phyloP scores from a whole-genome alignment of 2,797 vertebrate genomes.

The Xenops minutus region DNA sequence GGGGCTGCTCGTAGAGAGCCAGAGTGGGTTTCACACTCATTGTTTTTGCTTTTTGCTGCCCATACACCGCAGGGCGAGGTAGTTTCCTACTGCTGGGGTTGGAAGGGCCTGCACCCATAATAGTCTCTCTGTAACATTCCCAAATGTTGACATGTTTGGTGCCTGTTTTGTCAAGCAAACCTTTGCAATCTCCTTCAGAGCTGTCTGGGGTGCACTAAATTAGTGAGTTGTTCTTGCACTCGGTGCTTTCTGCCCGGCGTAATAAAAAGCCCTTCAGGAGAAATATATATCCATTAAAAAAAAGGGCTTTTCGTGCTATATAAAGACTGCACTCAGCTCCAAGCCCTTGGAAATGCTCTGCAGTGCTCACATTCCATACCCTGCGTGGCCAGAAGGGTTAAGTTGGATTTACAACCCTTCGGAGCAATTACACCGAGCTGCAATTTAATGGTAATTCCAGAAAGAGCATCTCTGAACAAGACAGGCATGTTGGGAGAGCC shows the following conservation, averaged over 20 bases:
- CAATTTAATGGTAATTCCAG: slow-evolving; percentile 63
- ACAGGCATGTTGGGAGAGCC: slow-evolving; percentile 51
- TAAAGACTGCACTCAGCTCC: slow-evolving; percentile 10
- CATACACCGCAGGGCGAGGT: neutral
- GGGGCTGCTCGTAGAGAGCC: neutral
- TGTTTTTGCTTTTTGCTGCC: slow-evolving; percentile 32
- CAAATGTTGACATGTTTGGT: slow-evolving; percentile 46
- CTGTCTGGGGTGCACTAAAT: slow-evolving; percentile 39
- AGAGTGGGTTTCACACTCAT: slow-evolving; percentile 3
- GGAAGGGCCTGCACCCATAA: slow-evolving; percentile 22
- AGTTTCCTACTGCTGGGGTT: slow-evolving; percentile 26
- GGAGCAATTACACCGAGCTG: slow-evolving; percentile 21
- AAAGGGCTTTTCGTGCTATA: neutral
- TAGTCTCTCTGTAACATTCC: slow-evolving; percentile 14
- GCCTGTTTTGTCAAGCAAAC: slow-evolving; percentile 56
- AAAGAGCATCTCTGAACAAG: slow-evolving; percentile 52
- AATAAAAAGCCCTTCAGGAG: slow-evolving; percentile 56
- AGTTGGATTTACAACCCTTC: slow-evolving; percentile 28
- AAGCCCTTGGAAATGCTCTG: neutral
- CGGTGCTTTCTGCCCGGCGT: neutral
- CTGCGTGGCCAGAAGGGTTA: neutral
- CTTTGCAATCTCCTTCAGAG: slow-evolving; percentile 22
- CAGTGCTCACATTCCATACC: neutral
- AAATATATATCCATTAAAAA: neutral
- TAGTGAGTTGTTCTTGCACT: slow-evolving; percentile 10